Percentiles rank a stretch among this genome's conserved stretches.
Conservation (phyloP, 2,888 invertebrate species). For the Aradus depressus region DNA sequence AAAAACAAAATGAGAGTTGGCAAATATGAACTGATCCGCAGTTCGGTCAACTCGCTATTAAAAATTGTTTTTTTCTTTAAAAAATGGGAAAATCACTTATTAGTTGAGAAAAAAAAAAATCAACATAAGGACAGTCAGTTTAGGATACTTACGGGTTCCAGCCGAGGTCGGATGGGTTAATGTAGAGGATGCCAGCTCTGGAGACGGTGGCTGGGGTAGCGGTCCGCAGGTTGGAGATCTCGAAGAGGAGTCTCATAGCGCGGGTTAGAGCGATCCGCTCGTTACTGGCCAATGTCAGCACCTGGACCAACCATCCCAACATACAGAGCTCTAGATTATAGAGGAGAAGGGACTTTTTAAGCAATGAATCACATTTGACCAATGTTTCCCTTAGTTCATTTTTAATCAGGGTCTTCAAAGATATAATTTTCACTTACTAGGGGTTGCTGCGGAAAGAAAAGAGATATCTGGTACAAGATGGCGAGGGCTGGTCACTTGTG, state of each 20-base stretch:
- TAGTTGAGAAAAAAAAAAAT: neutral
- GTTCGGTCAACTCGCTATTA: too few relatives aligned
- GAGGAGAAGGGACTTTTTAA: too few relatives aligned
- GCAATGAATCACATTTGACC: too few relatives aligned
- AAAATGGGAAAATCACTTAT: neutral
- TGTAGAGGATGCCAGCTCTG: slow-evolving; percentile 84
- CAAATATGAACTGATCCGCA: neutral
- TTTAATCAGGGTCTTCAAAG: too few relatives aligned
- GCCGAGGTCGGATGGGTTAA: slow-evolving; percentile 86
- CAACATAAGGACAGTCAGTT: neutral
- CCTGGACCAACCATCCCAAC: too few relatives aligned
- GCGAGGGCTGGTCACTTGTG: too few relatives aligned
- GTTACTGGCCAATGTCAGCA: slow-evolving; percentile 84
- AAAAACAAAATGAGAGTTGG: neutral
- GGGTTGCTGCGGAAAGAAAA: too few relatives aligned
- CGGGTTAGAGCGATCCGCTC: slow-evolving; percentile 85
- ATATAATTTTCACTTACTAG: too few relatives aligned
- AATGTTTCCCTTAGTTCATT: too few relatives aligned
- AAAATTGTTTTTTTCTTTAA: neutral
- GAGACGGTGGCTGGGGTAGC: slow-evolving; percentile 95
- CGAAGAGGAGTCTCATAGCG: slow-evolving; percentile 83
- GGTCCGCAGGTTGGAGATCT: slow-evolving; percentile 77
- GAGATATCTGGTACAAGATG: too few relatives aligned
- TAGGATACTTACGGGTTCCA: slow-evolving; percentile 71
- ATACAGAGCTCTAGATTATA: too few relatives aligned